phyloP scores from a whole-genome alignment of 2,113 vertebrate species.

The Lamprologus speciosus region DNA sequence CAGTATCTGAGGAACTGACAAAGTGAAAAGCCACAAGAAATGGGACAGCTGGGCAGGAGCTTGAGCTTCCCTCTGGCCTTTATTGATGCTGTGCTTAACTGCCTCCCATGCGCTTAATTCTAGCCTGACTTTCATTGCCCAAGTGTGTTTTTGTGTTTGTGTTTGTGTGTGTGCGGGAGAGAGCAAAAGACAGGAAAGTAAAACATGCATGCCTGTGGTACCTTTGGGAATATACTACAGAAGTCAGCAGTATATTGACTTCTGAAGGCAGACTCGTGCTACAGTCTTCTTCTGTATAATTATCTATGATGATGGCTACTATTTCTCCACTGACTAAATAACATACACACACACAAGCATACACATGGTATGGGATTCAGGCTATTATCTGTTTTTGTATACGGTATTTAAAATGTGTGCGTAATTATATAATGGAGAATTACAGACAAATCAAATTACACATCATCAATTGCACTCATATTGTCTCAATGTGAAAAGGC shows the following conservation, averaged over 20 bases:
- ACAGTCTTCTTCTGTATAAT: constrained; percentile 10
- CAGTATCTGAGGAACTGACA: constrained; percentile 16
- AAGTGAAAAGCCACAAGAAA: not conserved
- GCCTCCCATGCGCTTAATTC: constrained; percentile 15
- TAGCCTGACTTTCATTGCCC: not conserved
- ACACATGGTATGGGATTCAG: not conserved
- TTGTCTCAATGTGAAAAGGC: no score
- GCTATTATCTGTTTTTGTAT: not conserved
- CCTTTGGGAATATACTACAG: constrained; percentile 8
- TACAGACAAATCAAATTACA: not conserved
- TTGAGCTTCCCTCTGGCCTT: constrained; percentile 2
- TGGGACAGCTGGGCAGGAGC: not conserved
- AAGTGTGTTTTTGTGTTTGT: not conserved
- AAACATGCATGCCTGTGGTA: not conserved
- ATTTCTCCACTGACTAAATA: not conserved
- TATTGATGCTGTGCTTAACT: constrained; percentile 11
- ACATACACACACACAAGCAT: not conserved
- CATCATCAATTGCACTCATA: not conserved
- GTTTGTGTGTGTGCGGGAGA: not conserved
- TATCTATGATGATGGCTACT: not conserved
- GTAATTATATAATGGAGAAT: not conserved
- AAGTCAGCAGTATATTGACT: constrained; percentile 3
- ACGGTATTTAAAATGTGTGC: not conserved
- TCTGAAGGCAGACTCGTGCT: not conserved
- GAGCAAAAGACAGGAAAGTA: not conserved